Evolutionary conservation across 1,140 invertebrate genomes (phyloP).

Genomic region (Panulirus ornatus): DNA sequence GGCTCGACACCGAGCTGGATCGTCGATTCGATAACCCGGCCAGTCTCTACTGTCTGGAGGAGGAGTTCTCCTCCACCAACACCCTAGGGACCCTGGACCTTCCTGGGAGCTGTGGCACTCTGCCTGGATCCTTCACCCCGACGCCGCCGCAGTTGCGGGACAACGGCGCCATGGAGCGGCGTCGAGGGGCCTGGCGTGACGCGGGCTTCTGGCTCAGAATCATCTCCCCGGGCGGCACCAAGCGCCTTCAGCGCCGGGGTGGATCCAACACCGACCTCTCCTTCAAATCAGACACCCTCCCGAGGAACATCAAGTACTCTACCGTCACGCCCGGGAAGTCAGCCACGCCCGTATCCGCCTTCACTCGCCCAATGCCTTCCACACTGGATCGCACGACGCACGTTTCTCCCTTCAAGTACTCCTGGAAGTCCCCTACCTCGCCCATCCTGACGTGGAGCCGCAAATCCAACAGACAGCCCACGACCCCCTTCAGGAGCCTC

Average conservation of each 20-base stretch:
- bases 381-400: background rate
- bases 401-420: background rate
- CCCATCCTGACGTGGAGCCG: background rate
- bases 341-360: background rate
- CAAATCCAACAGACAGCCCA: background rate
- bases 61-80: background rate
- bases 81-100: background rate
- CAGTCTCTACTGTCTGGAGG: background rate
- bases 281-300: background rate
- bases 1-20: background rate
- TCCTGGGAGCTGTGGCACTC: background rate
- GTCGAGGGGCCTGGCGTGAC: constrained; percentile 47
- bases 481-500: background rate
- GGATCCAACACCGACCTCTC: background rate
- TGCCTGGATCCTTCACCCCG: background rate
- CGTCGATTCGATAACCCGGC: background rate
- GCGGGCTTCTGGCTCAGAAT: constrained; percentile 60
- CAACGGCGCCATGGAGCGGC: constrained; percentile 5
- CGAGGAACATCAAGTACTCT: constrained; percentile 29
- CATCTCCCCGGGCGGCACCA: constrained; percentile 55
- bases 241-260: constrained; percentile 29
- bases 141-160: background rate
- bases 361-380: too few species aligned
- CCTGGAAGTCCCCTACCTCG: background rate
- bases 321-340: background rate